Base-by-base conservation (phyloP, 2,888 invertebrate species). In the Endomychus coccineus region DNA sequence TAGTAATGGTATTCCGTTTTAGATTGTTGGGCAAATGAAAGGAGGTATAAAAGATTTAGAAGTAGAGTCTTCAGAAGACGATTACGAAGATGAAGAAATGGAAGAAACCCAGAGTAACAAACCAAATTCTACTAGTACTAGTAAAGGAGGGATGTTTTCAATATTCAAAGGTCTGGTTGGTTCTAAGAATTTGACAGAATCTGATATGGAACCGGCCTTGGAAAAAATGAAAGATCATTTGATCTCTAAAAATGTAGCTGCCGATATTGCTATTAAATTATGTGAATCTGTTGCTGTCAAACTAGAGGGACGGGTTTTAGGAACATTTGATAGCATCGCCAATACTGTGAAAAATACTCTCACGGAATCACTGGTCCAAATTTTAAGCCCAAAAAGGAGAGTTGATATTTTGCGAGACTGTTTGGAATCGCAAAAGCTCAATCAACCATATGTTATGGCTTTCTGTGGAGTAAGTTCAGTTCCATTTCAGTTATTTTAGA, bases 371-470 rank as follows among this genome's bases (percentile, higher is more conserved):
- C 70, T 98, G 52, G 86, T 96, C 1, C 88, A 89, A 64, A 88
- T 99, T 56, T 71, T 99, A 55, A 92, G 94, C 7, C 97, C 98
- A 0, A 86, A 86, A 52, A 78, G 95, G 1, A 83, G 97, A 35
- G 85, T 98, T 23, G 96, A 98, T 68, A 94, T 99, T 55, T 71
- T 99, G 24, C 77, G 98, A 23, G 98, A 99, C 65, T 92, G 95
- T 9, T 68, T 94, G 56, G 95, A 97, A 56, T 87, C 94, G 1
- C 66, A 72, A 45, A 75, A 80, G 32, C 74, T 79, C 47, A 74
- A 75, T n/a, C 72, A 82, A n/a, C 96, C 98, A 0, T 99, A 90
- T 61, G 83, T 91, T 5, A 87, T 97, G 73, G 77, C 91, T 0
- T 99, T 99, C 62, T 99, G 98, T 67, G 98, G 98, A 40, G 98